A percentile compares a stretch with the other conserved stretches of the same genome.
phyloP scores from a whole-genome alignment of 2,888 invertebrate genomes.

The Trimorus sp. region DNA sequence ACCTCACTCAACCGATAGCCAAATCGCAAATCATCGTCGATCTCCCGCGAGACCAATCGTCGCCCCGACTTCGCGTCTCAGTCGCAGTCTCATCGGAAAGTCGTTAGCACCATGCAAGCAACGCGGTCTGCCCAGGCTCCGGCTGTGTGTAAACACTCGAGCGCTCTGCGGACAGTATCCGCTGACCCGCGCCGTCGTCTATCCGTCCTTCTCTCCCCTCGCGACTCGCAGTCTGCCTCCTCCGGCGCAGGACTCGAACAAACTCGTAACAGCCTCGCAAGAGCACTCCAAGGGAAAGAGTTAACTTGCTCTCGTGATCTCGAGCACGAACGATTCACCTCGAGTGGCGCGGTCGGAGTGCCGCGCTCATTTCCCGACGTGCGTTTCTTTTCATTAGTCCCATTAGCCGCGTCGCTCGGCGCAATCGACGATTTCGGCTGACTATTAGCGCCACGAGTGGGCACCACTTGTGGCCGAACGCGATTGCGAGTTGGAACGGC shows the following conservation, averaged over 20 bases:
- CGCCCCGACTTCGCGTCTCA: not conserved
- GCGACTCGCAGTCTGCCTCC: not conserved
- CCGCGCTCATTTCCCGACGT: constrained; percentile 54
- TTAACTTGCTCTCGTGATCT: constrained; percentile 58
- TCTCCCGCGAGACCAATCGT: too few species aligned
- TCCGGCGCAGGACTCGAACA: constrained; percentile 43
- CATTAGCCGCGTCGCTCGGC: constrained; percentile 53
- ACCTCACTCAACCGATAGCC: too few species aligned
- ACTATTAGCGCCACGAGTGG: constrained; percentile 46
- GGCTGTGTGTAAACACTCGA: constrained; percentile 54
- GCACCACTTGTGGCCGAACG: constrained; percentile 41
- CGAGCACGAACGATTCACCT: constrained; percentile 61
- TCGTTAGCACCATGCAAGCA: constrained; percentile 77
- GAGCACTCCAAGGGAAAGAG: constrained; percentile 60
- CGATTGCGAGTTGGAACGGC: constrained; percentile 31
- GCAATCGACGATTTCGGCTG: constrained; percentile 34
- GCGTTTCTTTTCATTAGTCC: constrained; percentile 60
- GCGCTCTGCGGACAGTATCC: constrained; percentile 51
- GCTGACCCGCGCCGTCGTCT: constrained; percentile 74
- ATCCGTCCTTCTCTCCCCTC: constrained; percentile 32
- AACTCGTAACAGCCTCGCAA: constrained; percentile 57
- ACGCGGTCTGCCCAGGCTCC: constrained; percentile 60
- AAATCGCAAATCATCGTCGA: too few species aligned
- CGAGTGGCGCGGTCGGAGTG: constrained; percentile 45
- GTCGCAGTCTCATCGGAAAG: constrained; percentile 79